Evolutionary conservation across 2,888 invertebrate genomes (phyloP).

Genomic region (Quadroppia sp.): DNA sequence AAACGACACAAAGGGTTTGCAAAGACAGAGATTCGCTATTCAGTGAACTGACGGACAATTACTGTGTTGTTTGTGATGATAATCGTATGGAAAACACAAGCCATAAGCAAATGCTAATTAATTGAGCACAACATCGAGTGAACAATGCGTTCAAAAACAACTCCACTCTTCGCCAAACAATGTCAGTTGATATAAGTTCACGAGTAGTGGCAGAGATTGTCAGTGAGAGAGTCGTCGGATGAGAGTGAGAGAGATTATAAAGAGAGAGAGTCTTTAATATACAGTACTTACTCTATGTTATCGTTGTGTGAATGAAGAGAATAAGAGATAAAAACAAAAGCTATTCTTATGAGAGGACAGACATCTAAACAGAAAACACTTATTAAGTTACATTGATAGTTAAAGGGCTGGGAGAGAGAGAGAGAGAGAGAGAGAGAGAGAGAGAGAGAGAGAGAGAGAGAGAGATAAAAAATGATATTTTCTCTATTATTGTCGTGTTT

Average conservation of each 20-base stretch:
- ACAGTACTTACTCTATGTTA: no score
- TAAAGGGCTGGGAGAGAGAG: constrained; percentile 14
- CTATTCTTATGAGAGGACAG: no score
- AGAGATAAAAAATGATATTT: not conserved
- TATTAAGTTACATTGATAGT: not conserved
- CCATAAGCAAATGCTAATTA: constrained; percentile 22
- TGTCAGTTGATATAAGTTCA: not conserved
- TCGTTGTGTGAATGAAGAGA: not conserved
- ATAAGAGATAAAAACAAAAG: no score
- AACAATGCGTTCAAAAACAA: not conserved
- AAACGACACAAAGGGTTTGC: not conserved
- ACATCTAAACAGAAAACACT: no score
- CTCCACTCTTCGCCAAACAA: not conserved
- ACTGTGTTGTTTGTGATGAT: not conserved
- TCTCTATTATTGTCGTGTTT: constrained; percentile 2
- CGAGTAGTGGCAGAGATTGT: not conserved
- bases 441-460: constrained; percentile 33
- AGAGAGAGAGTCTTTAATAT: no score
- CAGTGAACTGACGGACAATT: not conserved
- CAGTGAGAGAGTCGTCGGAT: no score
- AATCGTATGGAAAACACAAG: constrained; percentile 9
- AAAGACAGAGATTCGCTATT: not conserved
- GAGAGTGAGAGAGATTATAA: not conserved
- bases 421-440: constrained; percentile 36
- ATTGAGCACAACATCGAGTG: not conserved